These are phyloP conservation scores for Patella caerulea DNA, from an alignment of 2,888 invertebrate species.

Conservation along the genomic window DNA sequence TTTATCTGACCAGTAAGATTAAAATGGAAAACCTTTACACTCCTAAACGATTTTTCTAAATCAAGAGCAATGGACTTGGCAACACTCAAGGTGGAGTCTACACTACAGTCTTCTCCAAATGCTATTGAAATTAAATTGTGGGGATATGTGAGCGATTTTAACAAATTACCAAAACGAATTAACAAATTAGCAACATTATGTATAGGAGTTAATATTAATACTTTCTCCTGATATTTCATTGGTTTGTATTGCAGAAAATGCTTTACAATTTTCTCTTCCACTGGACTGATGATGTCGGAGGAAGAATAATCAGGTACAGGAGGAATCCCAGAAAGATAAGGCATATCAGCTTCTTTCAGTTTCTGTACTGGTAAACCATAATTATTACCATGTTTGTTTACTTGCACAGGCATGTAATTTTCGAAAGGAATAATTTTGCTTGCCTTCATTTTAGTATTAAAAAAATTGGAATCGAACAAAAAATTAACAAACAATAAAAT, in stretches of 20 bases:
- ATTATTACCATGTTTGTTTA: background rate
- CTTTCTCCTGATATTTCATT: conserved; percentile 37
- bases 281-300: conserved; percentile 44
- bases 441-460: background rate
- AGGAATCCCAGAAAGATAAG: conserved; percentile 30
- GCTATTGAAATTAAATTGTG: conserved; percentile 59
- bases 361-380: background rate
- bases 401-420: background rate
- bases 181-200: conserved; percentile 55
- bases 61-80: conserved; percentile 47
- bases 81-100: conserved; percentile 51
- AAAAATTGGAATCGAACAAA: background rate
- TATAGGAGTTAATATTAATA: conserved; percentile 63
- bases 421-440: background rate
- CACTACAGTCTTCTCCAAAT: conserved; percentile 66
- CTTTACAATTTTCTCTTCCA: conserved; percentile 38
- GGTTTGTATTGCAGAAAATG: conserved; percentile 37
- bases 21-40: conserved; percentile 52
- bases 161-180: conserved; percentile 44
- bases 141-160: conserved; percentile 59
- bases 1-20: conserved; percentile 46
- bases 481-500: background rate
- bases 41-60: conserved; percentile 47
- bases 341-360: background rate
- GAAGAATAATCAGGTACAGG: conserved; percentile 49